phyloP scores from a whole-genome alignment of 2,797 vertebrate genomes.

The Melopsittacus undulatus region DNA sequence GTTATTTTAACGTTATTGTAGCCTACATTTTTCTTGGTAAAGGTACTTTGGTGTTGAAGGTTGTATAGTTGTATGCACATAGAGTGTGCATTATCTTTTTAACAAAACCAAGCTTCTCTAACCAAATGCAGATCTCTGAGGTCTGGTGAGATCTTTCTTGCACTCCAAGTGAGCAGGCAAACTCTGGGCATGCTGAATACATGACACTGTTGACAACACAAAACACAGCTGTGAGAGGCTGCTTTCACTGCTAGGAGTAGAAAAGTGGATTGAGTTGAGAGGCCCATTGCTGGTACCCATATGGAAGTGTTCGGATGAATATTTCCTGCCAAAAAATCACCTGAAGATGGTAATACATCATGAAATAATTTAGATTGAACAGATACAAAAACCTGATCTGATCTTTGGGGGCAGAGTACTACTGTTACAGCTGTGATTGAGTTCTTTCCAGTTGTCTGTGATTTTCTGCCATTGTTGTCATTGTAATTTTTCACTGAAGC shows the following conservation, averaged over 20 bases:
- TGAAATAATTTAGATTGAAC: background rate
- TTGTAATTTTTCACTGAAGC: background rate
- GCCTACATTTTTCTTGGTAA: background rate
- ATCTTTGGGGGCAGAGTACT: background rate
- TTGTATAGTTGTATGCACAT: background rate
- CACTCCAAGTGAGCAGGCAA: background rate
- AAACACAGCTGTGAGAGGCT: background rate
- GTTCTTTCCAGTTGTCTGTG: background rate
- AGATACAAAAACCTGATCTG: background rate
- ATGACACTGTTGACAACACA: background rate
- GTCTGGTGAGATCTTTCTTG: background rate
- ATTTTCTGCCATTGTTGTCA: background rate
- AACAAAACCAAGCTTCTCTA: background rate
- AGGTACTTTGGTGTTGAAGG: background rate
- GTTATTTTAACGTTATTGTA: background rate
- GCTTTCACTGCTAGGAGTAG: background rate
- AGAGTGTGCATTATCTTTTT: background rate
- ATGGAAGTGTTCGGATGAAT: background rate
- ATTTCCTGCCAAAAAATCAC: background rate
- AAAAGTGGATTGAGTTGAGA: background rate
- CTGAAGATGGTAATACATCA: background rate
- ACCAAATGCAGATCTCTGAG: background rate
- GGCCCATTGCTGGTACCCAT: background rate
- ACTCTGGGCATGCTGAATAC: background rate
- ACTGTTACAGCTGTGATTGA: background rate